A percentile compares a stretch with the other conserved stretches of the same genome.
Evolutionary conservation across 2,888 invertebrate species (phyloP).

Genomic region (Pammene aurita): DNA sequence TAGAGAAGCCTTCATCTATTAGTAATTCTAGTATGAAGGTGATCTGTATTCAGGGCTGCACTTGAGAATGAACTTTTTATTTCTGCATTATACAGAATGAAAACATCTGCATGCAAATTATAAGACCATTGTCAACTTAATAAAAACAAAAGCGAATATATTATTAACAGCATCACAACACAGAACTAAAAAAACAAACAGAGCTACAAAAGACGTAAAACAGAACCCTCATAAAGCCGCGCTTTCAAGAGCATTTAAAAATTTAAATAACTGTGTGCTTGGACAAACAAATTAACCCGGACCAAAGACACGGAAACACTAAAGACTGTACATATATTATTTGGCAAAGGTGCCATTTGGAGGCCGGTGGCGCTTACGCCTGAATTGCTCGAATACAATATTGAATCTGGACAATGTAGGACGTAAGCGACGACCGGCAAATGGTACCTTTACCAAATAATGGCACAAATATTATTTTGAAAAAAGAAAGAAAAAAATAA

Average conservation of each 20-base stretch:
- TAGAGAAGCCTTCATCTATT: no score
- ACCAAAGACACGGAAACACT: not conserved
- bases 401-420: no score
- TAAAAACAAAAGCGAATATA: not conserved
- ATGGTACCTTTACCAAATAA: no score
- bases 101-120: not conserved
- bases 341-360: not conserved
- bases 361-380: no score
- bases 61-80: not conserved
- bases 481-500: no score
- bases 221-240: not conserved
- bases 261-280: slow-evolving; percentile 15
- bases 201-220: slow-evolving; percentile 1
- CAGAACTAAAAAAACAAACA: not conserved
- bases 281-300: slow-evolving; percentile 5
- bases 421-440: no score
- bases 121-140: not conserved
- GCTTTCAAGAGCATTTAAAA: not conserved
- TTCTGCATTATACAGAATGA: not conserved
- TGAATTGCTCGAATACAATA: no score
- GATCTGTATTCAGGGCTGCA: no score
- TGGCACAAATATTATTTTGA: no score
- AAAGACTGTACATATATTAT: not conserved
- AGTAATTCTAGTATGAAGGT: no score
- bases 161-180: not conserved